These are phyloP conservation scores for Aphidius colemani DNA, from an alignment of 2,888 invertebrate species.

Conservation along the genomic window DNA sequence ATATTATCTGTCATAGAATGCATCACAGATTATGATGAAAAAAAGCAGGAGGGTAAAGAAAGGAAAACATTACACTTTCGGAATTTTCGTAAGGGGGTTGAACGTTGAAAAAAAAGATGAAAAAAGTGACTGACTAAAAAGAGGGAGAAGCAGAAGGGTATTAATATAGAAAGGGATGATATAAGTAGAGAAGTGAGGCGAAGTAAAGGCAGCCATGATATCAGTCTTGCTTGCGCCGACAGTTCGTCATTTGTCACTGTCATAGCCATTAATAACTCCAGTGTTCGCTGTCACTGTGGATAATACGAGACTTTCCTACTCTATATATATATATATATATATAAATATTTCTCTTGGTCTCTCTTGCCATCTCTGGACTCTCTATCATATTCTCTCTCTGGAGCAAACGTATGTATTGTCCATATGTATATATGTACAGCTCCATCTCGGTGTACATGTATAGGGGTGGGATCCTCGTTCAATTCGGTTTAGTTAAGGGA, in stretches of 20 bases:
- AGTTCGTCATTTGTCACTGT: conserved; percentile 62
- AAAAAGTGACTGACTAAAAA: conserved; percentile 22
- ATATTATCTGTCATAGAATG: too few species aligned
- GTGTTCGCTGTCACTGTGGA: conserved; percentile 60
- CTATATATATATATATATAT: conserved; percentile 28
- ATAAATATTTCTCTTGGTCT: conserved; percentile 19
- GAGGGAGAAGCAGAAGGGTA: conserved; percentile 12
- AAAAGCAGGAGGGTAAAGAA: conserved; percentile 36
- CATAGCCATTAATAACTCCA: conserved; percentile 60
- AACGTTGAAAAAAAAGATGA: background rate
- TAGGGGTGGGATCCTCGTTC: conserved; percentile 55
- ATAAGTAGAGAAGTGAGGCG: conserved; percentile 45
- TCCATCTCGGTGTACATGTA: conserved; percentile 21
- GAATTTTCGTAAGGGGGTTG: conserved; percentile 13
- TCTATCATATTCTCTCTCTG: conserved; percentile 28
- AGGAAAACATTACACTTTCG: conserved; percentile 36
- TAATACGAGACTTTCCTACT: conserved; percentile 57
- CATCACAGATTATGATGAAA: background rate
- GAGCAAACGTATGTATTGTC: too few species aligned
- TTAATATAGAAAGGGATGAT: conserved; percentile 32
- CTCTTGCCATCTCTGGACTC: conserved; percentile 33
- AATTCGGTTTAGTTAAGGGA: conserved; percentile 58
- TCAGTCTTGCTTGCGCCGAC: conserved; percentile 62
- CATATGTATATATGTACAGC: too few species aligned
- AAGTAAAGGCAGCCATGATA: conserved; percentile 58